phyloP scores from a whole-genome alignment of 2,888 invertebrate species.

The Rhyacophila evoluta region DNA sequence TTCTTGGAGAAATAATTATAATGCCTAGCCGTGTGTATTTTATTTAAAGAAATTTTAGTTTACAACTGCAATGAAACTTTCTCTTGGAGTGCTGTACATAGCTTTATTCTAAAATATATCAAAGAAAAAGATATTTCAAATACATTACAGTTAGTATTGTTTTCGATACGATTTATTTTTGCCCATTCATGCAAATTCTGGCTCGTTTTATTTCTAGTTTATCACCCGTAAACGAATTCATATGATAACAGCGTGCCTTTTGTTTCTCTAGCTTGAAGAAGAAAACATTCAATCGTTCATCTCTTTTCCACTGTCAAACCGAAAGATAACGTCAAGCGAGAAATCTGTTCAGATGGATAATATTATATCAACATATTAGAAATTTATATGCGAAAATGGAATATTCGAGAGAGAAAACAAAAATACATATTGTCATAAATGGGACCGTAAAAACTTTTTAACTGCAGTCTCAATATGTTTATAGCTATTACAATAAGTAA shows the following conservation, averaged over 20 bases:
- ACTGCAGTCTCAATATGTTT: constrained; percentile 52
- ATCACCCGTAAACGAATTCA: constrained; percentile 53
- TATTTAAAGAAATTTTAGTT: no score
- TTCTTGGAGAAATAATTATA: no score
- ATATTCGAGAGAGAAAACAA: constrained; percentile 39
- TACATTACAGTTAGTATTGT: neutral
- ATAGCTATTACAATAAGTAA: constrained; percentile 47
- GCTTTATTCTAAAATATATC: neutral
- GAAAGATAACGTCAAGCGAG: neutral
- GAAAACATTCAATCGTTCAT: neutral
- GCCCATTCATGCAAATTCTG: constrained; percentile 47
- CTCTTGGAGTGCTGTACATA: no score
- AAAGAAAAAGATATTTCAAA: neutral
- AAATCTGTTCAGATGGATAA: neutral
- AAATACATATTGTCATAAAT: constrained; percentile 51
- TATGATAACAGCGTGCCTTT: constrained; percentile 50
- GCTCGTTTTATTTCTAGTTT: constrained; percentile 52
- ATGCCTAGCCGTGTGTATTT: no score
- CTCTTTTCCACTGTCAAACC: neutral
- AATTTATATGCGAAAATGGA: constrained; percentile 47
- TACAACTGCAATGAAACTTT: no score
- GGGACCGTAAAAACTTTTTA: constrained; percentile 55
- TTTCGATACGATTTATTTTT: constrained; percentile 30
- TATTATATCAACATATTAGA: constrained; percentile 35
- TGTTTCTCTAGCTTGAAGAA: constrained; percentile 25